phyloP scores from a whole-genome alignment of 2,888 invertebrate species.

The Tachina grossa region DNA sequence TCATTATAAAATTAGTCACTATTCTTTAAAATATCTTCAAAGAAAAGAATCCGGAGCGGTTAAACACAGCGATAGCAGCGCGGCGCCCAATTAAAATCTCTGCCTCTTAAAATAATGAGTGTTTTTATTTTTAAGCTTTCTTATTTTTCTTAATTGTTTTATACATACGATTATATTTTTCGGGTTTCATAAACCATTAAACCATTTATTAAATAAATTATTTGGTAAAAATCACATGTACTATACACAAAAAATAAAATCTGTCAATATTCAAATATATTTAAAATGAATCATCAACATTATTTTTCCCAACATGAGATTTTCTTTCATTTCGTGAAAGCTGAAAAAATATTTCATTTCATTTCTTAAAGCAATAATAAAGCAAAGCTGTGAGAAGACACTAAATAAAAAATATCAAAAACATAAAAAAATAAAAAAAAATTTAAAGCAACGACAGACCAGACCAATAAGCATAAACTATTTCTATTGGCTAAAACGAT shows the following conservation, averaged over 20 bases:
- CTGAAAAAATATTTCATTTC: constrained; percentile 6
- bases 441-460: neutral
- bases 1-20: no score
- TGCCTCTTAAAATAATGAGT: no score
- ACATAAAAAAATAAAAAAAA: constrained; percentile 7
- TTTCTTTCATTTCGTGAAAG: neutral
- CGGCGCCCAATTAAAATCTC: no score
- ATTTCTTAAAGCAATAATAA: neutral
- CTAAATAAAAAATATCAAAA: constrained; percentile 30
- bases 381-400: constrained; percentile 18
- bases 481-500: neutral
- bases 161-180: no score
- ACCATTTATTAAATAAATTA: constrained; percentile 24
- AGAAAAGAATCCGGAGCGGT: no score
- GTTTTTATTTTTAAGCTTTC: no score
- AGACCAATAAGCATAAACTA: constrained; percentile 13
- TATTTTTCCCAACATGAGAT: constrained; percentile 11
- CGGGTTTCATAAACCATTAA: neutral
- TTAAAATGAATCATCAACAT: constrained; percentile 55
- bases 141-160: no score
- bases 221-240: constrained; percentile 1
- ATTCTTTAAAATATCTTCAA: no score
- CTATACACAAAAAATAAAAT: neutral
- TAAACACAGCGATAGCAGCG: no score
- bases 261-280: constrained; percentile 7